Evolutionary conservation across 35 echinoderm and acorn worm genomes (phyloP), one percentile per base, ranked within the genome.

Genomic region (Holothuria glaberrima): DNA sequence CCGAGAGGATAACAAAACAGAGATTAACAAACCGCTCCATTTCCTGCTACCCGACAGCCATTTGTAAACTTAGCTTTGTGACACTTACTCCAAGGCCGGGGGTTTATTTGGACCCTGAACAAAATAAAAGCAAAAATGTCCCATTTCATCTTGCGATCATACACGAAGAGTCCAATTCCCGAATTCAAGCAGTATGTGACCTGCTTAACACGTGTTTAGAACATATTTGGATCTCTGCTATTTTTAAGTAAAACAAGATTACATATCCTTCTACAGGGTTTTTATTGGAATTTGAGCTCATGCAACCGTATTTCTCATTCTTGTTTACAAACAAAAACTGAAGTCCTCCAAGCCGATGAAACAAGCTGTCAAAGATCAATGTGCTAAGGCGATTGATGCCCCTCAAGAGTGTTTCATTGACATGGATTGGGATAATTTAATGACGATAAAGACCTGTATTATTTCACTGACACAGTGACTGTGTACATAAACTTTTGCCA

Each of bases 381-480:
- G 22, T 60, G 21, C 45, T 5, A 19, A 90, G 50, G 30, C 31
- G 18, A 64, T 64, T 24, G 88, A 90, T 59, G 16, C 77, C 5
- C 71, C 79, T 30, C 30, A 77, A 48, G 88, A 44, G 17, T 90
- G 88, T 61, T 38, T 90, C 36, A 71, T 29, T 17, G 57, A 31
- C 32, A 90, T 71, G 1, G 46, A 90, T 38, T 90, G 71, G 88
- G 88, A 79, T 16, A 17, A 79, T 25, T 90, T 90, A 17, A 78
- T n/a, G n/a, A 90, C 16, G 71, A 28, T 5, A 28, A 38, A 7
- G 12, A 78, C 33, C 48, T 90, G 19, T 41, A 90, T 44, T 60
- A 41, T 38, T 63, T 90, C 46, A 90, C 88, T 38, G 88, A 78
- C 13, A 90, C 88, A 61, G 38, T 90, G 6, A 59, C 88, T 36